Conservation (phyloP, 1,140 invertebrate genomes). For the Zaprionus nigranus region DNA sequence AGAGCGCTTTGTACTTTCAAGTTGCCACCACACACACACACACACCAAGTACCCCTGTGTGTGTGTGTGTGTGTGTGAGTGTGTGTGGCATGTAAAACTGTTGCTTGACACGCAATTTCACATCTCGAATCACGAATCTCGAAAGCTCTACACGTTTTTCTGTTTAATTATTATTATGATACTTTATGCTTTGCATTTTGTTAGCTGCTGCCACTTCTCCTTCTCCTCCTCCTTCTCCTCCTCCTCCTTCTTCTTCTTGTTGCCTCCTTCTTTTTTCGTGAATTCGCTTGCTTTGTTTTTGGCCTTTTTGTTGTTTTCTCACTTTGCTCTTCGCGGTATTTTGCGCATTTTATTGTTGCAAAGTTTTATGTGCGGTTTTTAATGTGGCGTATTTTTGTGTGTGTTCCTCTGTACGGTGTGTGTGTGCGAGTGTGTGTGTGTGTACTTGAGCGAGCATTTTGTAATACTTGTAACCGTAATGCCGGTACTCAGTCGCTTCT, state of each 20-base stretch:
- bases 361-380: slow-evolving; percentile 54
- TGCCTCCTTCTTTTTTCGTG: background rate
- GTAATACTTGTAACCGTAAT: slow-evolving; percentile 56
- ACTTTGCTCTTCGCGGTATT: slow-evolving; percentile 36
- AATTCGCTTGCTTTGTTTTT: slow-evolving; percentile 3
- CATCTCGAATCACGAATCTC: slow-evolving; percentile 20
- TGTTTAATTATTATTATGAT: slow-evolving; percentile 39
- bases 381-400: slow-evolving; percentile 40
- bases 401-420: background rate
- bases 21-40: background rate
- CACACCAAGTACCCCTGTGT: background rate
- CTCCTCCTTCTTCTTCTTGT: too few species aligned
- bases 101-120: slow-evolving; percentile 16
- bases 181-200: slow-evolving; percentile 30
- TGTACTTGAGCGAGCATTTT: slow-evolving; percentile 43
- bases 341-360: slow-evolving; percentile 48
- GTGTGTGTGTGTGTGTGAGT: background rate
- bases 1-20: slow-evolving; percentile 13
- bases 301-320: slow-evolving; percentile 7
- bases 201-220: background rate
- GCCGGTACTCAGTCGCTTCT: slow-evolving; percentile 39
- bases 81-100: slow-evolving; percentile 11
- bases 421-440: background rate
- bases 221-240: too few species aligned
- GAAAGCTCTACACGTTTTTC: slow-evolving; percentile 32